A percentile compares a stretch with the other conserved stretches of the same genome.
Conservation (phyloP, 2,797 vertebrate genomes). For the Pangasius krempfi region DNA sequence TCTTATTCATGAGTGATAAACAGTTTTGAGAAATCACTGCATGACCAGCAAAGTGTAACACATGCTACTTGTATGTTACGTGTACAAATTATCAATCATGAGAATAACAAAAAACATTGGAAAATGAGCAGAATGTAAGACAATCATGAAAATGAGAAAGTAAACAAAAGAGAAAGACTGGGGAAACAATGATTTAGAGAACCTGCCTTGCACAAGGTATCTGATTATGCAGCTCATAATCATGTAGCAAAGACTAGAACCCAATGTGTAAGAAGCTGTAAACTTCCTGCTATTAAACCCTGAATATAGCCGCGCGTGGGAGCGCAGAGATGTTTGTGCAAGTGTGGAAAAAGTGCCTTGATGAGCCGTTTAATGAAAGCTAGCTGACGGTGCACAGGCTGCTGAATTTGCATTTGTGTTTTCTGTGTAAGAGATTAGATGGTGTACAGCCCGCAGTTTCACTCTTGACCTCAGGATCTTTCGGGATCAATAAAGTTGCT, state of each 20-base stretch:
- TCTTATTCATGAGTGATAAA: no score
- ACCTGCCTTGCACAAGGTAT: neutral
- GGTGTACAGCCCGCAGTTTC: neutral
- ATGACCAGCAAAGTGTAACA: neutral
- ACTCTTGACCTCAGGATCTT: slow-evolving; percentile 18
- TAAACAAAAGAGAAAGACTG: neutral
- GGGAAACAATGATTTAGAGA: neutral
- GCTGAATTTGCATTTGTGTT: slow-evolving; percentile 18
- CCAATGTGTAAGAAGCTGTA: neutral
- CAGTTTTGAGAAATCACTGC: neutral
- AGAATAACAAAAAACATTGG: neutral
- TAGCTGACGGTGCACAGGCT: neutral
- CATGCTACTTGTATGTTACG: neutral
- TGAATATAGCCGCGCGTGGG: neutral
- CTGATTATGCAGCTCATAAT: slow-evolving; percentile 4
- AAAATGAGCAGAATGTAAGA: neutral
- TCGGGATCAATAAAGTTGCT: slow-evolving; percentile 34
- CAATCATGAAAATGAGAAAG: neutral
- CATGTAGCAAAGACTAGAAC: slow-evolving; percentile 51
- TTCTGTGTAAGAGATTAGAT: slow-evolving; percentile 20
- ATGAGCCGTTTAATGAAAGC: slow-evolving; percentile 15
- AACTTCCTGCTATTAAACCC: slow-evolving; percentile 8
- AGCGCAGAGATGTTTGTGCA: neutral
- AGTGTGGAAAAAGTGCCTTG: slow-evolving; percentile 3
- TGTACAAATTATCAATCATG: neutral